phyloP scores from a whole-genome alignment of 2,113 vertebrate genomes.

The Rhea pennata region DNA sequence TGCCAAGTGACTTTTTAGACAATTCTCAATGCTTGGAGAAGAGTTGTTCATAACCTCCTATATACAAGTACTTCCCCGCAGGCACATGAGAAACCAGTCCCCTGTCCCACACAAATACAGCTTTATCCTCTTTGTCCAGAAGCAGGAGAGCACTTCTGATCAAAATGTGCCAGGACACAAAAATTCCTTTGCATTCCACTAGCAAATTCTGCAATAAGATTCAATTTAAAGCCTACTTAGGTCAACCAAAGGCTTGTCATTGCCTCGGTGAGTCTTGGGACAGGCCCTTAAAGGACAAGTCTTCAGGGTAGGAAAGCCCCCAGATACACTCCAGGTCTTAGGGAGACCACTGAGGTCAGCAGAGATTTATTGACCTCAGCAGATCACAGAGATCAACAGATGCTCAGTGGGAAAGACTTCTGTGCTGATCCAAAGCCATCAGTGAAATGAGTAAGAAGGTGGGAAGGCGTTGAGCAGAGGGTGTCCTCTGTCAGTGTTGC shows the following conservation, averaged over 20 bases:
- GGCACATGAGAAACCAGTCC: neutral
- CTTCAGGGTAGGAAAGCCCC: conserved; percentile 37
- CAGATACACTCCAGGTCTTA: neutral
- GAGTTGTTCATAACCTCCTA: neutral
- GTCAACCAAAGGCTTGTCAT: conserved; percentile 2
- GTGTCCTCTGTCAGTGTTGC: neutral
- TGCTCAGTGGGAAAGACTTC: conserved; percentile 47
- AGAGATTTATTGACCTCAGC: conserved; percentile 50
- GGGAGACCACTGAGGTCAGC: conserved; percentile 45
- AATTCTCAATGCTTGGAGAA: neutral
- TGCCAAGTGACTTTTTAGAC: conserved; percentile 6
- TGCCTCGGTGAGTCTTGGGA: neutral
- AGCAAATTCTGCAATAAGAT: neutral
- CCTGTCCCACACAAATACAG: neutral
- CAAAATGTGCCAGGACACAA: neutral
- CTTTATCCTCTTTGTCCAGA: neutral
- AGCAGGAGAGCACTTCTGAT: neutral
- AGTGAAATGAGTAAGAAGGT: conserved; percentile 4
- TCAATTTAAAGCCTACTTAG: conserved; percentile 25
- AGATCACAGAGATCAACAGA: conserved; percentile 60
- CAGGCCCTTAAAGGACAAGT: neutral
- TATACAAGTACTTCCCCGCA: neutral
- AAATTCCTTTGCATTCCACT: neutral
- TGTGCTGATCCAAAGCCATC: conserved; percentile 51
- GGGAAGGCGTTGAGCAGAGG: neutral